Conservation (phyloP, 2,888 invertebrate genomes). For the Microctonus hyperodae region DNA sequence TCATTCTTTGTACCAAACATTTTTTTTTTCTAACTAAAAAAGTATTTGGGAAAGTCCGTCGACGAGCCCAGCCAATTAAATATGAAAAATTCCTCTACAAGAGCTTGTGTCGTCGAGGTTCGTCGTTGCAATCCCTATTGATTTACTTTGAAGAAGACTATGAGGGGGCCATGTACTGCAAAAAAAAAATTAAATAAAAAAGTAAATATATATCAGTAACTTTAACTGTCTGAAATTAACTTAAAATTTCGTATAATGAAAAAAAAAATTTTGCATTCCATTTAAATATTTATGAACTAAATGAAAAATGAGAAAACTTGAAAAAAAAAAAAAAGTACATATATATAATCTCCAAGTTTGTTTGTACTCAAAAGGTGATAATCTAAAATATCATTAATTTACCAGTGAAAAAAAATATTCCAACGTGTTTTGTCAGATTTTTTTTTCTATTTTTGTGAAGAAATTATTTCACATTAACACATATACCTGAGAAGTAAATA, state of each 20-base stretch:
- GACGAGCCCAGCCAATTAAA: slow-evolving; percentile 35
- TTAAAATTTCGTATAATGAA: slow-evolving; percentile 10
- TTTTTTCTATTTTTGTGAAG: not conserved
- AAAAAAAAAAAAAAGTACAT: not conserved
- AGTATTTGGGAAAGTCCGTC: slow-evolving; percentile 12
- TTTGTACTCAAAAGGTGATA: not conserved
- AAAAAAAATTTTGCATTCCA: not conserved
- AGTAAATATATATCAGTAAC: slow-evolving; percentile 5
- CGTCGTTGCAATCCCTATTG: not conserved
- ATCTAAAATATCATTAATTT: slow-evolving; percentile 10
- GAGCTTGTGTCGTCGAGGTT: slow-evolving; percentile 5
- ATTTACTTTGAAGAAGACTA: not conserved
- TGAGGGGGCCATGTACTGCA: slow-evolving; percentile 18
- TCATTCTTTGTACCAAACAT: no score
- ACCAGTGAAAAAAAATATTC: not conserved
- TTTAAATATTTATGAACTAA: not conserved
- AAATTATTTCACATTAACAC: not conserved
- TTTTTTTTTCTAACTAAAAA: no score
- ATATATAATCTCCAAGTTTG: not conserved
- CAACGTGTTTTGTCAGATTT: slow-evolving; percentile 18
- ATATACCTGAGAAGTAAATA: slow-evolving; percentile 8
- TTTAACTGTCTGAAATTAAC: slow-evolving; percentile 28
- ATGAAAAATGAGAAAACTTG: not conserved
- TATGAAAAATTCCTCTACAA: slow-evolving; percentile 29
- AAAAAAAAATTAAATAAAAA: slow-evolving; percentile 17